Percentiles rank a stretch among this genome's conserved stretches.
Evolutionary conservation across 2,888 invertebrate genomes (phyloP).

Genomic region (Choreutis nemorana): DNA sequence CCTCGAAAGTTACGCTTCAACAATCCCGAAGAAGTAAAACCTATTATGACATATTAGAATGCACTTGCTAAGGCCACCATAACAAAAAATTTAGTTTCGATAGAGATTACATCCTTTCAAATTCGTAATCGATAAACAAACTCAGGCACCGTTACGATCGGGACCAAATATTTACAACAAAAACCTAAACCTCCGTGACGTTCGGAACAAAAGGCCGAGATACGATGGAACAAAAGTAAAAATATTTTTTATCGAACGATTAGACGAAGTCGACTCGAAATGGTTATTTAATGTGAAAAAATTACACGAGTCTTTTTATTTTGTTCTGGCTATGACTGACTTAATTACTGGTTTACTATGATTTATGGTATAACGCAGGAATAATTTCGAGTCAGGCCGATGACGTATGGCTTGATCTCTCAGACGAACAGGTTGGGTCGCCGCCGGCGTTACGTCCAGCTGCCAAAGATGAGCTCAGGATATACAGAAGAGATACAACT

Average conservation of each 20-base stretch:
- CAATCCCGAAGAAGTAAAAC: no score
- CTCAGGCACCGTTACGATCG: no score
- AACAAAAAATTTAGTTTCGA: no score
- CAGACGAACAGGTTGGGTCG: constrained; percentile 42
- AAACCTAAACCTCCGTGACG: no score
- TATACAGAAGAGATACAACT: no score
- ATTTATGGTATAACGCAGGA: constrained; percentile 61
- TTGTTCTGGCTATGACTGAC: constrained; percentile 59
- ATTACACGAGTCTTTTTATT: constrained; percentile 54
- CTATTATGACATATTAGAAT: no score
- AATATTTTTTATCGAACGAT: constrained; percentile 44
- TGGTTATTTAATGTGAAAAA: constrained; percentile 63
- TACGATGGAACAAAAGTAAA: constrained; percentile 20
- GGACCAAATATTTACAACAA: no score
- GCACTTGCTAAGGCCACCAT: no score
- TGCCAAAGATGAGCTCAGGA: no score
- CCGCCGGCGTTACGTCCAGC: constrained; percentile 58
- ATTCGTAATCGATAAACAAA: no score
- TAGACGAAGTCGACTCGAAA: constrained; percentile 34
- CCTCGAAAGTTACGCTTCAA: no score
- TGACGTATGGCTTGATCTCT: constrained; percentile 56
- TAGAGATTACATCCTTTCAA: no score
- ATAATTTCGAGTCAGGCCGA: constrained; percentile 53
- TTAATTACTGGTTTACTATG: constrained; percentile 65
- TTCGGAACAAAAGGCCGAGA: constrained; percentile 8